Conservation (phyloP, 2,888 invertebrate genomes). For the Napeogenes sylphis region DNA sequence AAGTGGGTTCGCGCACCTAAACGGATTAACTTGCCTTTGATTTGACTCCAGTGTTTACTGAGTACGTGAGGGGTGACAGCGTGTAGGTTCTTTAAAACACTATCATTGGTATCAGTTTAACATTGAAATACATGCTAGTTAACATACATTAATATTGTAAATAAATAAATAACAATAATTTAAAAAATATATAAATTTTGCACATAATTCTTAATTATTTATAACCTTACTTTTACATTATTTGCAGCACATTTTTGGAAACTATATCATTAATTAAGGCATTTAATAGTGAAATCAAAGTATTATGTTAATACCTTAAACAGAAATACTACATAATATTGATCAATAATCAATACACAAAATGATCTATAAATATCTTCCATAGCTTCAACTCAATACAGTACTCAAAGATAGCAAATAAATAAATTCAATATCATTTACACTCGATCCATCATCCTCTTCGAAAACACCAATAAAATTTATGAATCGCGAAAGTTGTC, state of each 20-base stretch:
- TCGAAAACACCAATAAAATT: conserved; percentile 51
- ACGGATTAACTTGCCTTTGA: conserved; percentile 77
- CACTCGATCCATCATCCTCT: conserved; percentile 27
- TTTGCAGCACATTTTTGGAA: too few relatives aligned
- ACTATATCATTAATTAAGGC: too few relatives aligned
- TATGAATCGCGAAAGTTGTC: conserved; percentile 67
- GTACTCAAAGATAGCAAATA: neutral
- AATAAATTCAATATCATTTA: neutral
- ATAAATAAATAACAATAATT: too few relatives aligned
- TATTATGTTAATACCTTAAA: too few relatives aligned
- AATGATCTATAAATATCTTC: too few relatives aligned
- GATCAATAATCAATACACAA: too few relatives aligned
- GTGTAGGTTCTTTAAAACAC: conserved; percentile 65
- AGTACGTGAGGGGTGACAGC: conserved; percentile 62
- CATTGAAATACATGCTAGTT: conserved; percentile 13
- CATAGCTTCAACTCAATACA: too few relatives aligned
- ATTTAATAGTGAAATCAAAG: too few relatives aligned
- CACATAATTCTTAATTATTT: too few relatives aligned
- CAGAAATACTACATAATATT: too few relatives aligned
- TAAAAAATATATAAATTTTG: too few relatives aligned
- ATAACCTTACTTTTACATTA: too few relatives aligned
- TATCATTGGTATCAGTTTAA: conserved; percentile 54
- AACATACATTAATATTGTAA: neutral
- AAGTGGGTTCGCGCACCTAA: conserved; percentile 77
- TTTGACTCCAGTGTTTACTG: conserved; percentile 73